phyloP scores from a whole-genome alignment of 2,113 vertebrate species.

The Corythaixoides concolor region DNA sequence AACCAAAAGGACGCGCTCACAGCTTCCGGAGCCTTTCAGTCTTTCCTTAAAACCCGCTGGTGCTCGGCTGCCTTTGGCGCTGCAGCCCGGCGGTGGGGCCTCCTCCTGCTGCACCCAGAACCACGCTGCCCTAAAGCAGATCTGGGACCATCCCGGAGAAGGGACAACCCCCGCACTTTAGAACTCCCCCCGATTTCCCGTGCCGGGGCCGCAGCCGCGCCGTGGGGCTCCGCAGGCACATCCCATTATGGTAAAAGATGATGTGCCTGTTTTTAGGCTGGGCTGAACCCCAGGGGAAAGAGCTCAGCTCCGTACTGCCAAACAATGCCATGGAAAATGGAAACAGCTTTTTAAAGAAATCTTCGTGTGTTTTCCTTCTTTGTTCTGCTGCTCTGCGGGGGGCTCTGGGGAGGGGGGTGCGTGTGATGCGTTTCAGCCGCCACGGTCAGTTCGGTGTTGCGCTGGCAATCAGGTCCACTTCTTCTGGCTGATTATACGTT shows the following conservation, averaged over 20 bases:
- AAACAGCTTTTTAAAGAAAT: conserved; percentile 27
- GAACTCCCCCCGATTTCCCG: neutral
- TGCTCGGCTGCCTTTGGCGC: no score
- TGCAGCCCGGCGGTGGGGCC: neutral
- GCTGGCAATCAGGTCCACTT: neutral
- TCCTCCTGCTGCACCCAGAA: neutral
- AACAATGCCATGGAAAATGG: conserved; percentile 41
- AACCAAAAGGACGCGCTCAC: rapidly evolving
- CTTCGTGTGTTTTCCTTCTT: neutral
- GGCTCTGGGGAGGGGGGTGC: rapidly evolving
- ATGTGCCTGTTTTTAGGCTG: conserved; percentile 13
- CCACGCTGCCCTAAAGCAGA: neutral
- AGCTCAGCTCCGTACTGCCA: neutral
- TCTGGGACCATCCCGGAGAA: neutral
- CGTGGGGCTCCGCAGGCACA: neutral
- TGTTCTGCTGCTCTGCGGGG: neutral
- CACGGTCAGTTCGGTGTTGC: neutral
- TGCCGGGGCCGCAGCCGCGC: neutral
- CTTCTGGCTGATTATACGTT: rapidly evolving
- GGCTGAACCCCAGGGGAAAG: conserved; percentile 21
- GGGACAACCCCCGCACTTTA: neutral
- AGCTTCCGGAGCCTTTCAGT: neutral
- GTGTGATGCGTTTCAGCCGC: neutral
- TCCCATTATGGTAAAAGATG: conserved; percentile 48
- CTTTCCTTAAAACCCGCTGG: neutral